Base-by-base conservation (phyloP, 1,140 invertebrate species). In the Frieseomelitta varia region DNA sequence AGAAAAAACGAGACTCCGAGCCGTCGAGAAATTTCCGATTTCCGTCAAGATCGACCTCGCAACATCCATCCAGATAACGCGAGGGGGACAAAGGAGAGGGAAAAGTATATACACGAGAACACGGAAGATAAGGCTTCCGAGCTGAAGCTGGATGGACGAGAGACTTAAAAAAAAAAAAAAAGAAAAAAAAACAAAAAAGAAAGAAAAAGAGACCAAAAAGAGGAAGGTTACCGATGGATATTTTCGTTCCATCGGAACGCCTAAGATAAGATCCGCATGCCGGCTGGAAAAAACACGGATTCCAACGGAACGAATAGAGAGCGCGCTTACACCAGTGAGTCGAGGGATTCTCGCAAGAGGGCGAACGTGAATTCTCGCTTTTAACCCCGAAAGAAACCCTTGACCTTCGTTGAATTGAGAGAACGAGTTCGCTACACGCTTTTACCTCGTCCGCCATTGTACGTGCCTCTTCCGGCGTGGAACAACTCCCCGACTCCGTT, bases 321-420 rank as follows among this genome's bases (percentile, higher is more conserved):
- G 51, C 34, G n/a, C n/a, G 53, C 53, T 65, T 51, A 55, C 27
- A 53, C 21, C 65, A 14, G 1, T 30, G 2, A 2, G 30, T 68
- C 53, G 27, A 61, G 53, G 72, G 71, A 75, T 81, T 82, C n/a
- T n/a, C 51, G 61, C 80, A 63, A 47, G 15, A 56, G 61, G 72
- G 51, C 30, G 51, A 78, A 82, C 73, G 17, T n/a, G 75, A 53
- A 68, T 83, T 58, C 74, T 69, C 53, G 81, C 56, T 84, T 84
- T 84, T 84, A 84, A 58, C 72, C 81, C 47, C n/a, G 21, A 6
- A 6, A 53, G 72, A 85, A 81, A 81, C 69, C 73, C 76, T 71
- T 79, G 81, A 84, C 81, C 76, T 56, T 67, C 80, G 69, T 14
- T 76, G 80, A 56, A 82, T 82, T 39, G 72, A 76, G 80, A 67